Conservation (phyloP, 1,140 invertebrate species). For the Phenacoccus solenopsis region DNA sequence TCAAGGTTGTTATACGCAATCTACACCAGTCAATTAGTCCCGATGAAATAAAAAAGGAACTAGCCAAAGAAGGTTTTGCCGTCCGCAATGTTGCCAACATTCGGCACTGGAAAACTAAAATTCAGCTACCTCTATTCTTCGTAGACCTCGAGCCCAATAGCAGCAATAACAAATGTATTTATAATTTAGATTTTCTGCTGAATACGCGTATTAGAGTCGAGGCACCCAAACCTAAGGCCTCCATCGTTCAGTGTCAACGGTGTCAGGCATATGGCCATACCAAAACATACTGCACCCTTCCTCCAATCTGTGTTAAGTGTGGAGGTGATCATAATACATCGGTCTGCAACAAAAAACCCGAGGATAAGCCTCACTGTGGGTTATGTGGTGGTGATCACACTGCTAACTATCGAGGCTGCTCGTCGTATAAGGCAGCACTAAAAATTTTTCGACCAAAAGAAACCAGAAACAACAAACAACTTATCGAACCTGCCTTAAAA, state of each 20-base stretch:
- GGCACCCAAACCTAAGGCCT: not conserved
- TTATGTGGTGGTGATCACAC: not conserved
- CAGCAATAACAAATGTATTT: not conserved
- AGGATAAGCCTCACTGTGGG: not conserved
- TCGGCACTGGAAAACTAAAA: too few species aligned
- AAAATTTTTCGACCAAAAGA: not conserved
- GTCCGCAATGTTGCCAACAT: too few species aligned
- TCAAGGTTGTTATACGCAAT: too few species aligned
- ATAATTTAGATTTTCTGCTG: not conserved
- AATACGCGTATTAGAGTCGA: not conserved
- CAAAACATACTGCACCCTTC: not conserved
- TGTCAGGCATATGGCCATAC: not conserved
- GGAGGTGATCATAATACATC: not conserved
- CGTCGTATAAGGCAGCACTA: not conserved
- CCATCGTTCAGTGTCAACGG: not conserved
- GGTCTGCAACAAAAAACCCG: not conserved
- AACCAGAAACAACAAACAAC: not conserved
- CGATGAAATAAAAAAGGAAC: too few species aligned
- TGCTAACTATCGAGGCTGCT: not conserved
- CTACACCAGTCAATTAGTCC: too few species aligned
- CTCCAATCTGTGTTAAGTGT: not conserved
- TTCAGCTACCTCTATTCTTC: not conserved
- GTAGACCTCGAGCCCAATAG: not conserved
- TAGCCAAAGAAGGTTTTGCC: too few species aligned
- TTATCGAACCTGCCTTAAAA: not conserved